Evolutionary conservation across 2,797 vertebrate species (phyloP), one percentile per base, ranked within the genome.

Genomic region (Balearica regulorum): DNA sequence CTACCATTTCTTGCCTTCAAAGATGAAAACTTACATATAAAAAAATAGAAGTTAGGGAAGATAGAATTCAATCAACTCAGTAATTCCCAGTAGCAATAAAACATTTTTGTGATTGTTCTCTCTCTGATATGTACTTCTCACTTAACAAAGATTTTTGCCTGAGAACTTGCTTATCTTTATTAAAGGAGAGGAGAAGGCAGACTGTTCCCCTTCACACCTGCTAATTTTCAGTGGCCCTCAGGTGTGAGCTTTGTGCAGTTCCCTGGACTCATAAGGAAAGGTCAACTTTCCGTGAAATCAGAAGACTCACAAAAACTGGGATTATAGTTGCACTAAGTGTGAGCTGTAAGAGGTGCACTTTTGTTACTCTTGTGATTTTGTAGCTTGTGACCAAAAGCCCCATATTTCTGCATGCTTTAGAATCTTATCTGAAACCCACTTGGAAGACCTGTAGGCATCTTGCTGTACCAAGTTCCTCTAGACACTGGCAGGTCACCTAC

Each of bases 61-160:
- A 37, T 20, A 55, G 54, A 87, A 89, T 89, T 90, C 44, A 78
- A 75, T 87, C 87, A 94, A 61, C 37, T 60, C 31, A 58, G 84
- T 85, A 93, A 83, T 86, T 91, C 65, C 64, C 55, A 73, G 39
- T 66, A 82, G 70, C n/a, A 94, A 94, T 90, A 85, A 96, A 83
- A 46, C 10, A 51, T 25, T 78, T 43, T 65, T 87, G 87, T 80
- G 65, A 22, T 94, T 85, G 61, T 62, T 72, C 39, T 84, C 35
- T 35, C n/a, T 86, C 75, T 80, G 57, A 70, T 91, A 49, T 6
- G 16, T 81, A 33, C 41, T 62, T 81, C 48, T 76, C 49, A 43
- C 72, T 87, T 94, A 88, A 57, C 29, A 68, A 81, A 68, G n/a
- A 28, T 70, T 71, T 81, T 76, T 92, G 55, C 58, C 54, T 85